phyloP scores from a whole-genome alignment of 2,888 invertebrate genomes.

The Perithous albicinctus region DNA sequence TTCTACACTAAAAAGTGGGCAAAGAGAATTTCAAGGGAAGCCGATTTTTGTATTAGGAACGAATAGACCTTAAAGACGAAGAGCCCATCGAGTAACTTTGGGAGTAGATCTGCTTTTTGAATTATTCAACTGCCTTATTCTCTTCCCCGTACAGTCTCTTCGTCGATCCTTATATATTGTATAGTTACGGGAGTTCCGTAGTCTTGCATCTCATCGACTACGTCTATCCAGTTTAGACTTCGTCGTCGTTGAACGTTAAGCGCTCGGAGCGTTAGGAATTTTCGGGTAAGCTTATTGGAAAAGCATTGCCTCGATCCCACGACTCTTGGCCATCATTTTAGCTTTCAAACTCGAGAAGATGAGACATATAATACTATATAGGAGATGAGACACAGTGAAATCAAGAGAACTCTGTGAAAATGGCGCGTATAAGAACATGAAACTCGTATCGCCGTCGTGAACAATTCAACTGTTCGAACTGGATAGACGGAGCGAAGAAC shows the following conservation, averaged over 20 bases:
- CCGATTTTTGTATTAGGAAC: conserved; percentile 54
- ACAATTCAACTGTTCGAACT: conserved; percentile 59
- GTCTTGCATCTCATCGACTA: neutral
- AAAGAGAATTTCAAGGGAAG: conserved; percentile 61
- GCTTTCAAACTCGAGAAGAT: conserved; percentile 59
- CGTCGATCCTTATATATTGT: conserved; percentile 16
- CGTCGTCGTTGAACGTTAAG: neutral
- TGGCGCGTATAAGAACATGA: conserved; percentile 53
- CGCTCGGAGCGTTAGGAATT: conserved; percentile 32
- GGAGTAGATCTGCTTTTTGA: conserved; percentile 55
- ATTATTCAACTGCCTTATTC: conserved; percentile 65
- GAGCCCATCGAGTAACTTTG: conserved; percentile 51
- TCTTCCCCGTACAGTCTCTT: conserved; percentile 14
- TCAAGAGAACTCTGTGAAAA: conserved; percentile 61
- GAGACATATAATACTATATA: conserved; percentile 31
- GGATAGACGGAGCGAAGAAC: conserved; percentile 29
- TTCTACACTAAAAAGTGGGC: conserved; percentile 39
- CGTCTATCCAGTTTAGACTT: conserved; percentile 18
- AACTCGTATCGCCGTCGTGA: conserved; percentile 43
- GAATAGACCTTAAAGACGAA: conserved; percentile 8
- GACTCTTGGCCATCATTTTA: conserved; percentile 48
- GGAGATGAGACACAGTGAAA: conserved; percentile 10
- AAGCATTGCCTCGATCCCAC: conserved; percentile 66
- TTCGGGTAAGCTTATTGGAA: conserved; percentile 71
- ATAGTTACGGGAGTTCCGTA: neutral